Evolutionary conservation across 1,140 invertebrate species (phyloP).

Genomic region (Drosophila triauraria): DNA sequence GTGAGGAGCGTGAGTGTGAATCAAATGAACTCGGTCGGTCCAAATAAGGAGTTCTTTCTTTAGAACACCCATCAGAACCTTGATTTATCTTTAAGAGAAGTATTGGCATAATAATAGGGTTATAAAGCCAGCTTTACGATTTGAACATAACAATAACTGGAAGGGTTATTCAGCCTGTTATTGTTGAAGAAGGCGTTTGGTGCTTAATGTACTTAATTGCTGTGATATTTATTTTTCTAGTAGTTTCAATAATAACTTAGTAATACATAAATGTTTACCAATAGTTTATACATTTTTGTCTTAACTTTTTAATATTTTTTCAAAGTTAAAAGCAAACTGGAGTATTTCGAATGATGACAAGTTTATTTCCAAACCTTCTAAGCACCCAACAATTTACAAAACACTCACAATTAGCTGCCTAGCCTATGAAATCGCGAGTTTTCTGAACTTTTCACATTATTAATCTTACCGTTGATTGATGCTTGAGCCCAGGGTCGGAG

Average conservation of each 20-base stretch:
- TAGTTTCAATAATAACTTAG: background rate
- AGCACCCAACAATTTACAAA: background rate
- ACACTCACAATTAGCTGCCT: slow-evolving; percentile 20
- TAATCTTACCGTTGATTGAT: slow-evolving; percentile 40
- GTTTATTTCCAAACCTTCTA: background rate
- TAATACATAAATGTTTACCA: background rate
- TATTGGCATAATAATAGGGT: slow-evolving; percentile 24
- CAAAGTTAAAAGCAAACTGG: fast-evolving
- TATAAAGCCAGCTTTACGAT: background rate
- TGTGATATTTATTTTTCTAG: background rate
- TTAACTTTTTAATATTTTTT: background rate
- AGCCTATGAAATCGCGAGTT: slow-evolving; percentile 1
- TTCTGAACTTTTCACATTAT: slow-evolving; percentile 31
- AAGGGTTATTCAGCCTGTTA: background rate
- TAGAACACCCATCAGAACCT: background rate
- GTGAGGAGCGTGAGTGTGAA: slow-evolving; percentile 40
- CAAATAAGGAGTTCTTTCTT: slow-evolving; percentile 32
- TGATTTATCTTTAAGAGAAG: slow-evolving; percentile 21
- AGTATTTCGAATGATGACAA: too few relatives aligned
- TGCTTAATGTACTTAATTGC: background rate
- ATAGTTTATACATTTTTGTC: background rate
- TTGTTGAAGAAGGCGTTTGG: too few relatives aligned
- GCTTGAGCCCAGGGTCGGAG: slow-evolving; percentile 39
- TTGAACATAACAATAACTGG: background rate
- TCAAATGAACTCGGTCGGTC: slow-evolving; percentile 34